phyloP scores from a whole-genome alignment of 2,113 vertebrate species.

The Alligator mississippiensis region DNA sequence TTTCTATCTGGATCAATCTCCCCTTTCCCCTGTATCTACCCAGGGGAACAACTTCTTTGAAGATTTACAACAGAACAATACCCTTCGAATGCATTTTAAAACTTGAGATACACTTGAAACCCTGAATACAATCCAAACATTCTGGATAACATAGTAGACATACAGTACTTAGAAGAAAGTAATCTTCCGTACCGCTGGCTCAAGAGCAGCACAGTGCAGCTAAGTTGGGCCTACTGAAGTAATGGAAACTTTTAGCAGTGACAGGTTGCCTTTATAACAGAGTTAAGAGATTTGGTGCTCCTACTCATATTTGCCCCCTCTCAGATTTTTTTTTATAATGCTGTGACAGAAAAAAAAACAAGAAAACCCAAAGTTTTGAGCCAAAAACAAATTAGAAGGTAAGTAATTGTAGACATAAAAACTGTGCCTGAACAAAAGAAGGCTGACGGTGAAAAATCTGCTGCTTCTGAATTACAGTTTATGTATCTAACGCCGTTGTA shows the following conservation, averaged over 20 bases:
- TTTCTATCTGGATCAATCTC: conserved; percentile 2
- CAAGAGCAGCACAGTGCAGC: not conserved
- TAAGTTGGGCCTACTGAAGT: conserved; percentile 22
- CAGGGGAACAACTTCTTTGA: not conserved
- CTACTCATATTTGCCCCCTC: conserved; percentile 25
- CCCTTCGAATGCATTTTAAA: not conserved
- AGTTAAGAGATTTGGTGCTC: not conserved
- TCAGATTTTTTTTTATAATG: conserved; percentile 16
- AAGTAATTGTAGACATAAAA: not conserved
- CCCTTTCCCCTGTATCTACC: not conserved
- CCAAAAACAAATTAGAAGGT: not conserved
- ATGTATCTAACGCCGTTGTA: not conserved
- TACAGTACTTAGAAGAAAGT: not conserved
- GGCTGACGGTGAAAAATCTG: not conserved
- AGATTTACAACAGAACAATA: not conserved
- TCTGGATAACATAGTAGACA: conserved; percentile 5
- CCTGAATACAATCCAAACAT: not conserved
- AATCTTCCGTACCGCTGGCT: not conserved
- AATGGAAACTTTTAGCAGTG: conserved; percentile 19
- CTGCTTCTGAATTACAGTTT: not conserved
- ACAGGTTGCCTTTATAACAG: not conserved
- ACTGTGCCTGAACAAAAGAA: not conserved
- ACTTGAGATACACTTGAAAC: not conserved
- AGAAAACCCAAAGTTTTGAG: not conserved
- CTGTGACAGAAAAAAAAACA: conserved; percentile 19